Evolutionary conservation across 1,140 invertebrate species (phyloP).

Genomic region (Globodera ellingtonae): DNA sequence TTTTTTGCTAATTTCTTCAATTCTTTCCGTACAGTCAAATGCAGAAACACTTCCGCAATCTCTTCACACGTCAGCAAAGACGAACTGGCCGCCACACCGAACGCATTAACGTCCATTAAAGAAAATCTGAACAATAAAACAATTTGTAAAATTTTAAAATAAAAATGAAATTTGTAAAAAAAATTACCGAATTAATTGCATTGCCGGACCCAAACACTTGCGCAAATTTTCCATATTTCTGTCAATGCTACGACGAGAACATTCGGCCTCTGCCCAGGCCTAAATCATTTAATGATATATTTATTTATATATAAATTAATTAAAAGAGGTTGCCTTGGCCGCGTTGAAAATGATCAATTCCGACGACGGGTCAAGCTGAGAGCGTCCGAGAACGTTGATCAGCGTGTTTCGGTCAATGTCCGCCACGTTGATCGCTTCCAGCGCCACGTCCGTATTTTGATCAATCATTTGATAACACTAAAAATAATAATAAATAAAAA

Average conservation of each 20-base stretch:
- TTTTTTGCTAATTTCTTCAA: too few species aligned
- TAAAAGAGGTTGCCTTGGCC: constrained; percentile 15
- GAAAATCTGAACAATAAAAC: constrained; percentile 18
- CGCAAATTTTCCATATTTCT: constrained; percentile 36
- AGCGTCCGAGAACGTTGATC: constrained; percentile 35
- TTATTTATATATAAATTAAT: neutral
- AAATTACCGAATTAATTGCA: constrained; percentile 34
- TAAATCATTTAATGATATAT: neutral
- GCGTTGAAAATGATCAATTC: constrained; percentile 40
- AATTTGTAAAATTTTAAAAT: neutral
- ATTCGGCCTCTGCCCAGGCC: constrained; percentile 39
- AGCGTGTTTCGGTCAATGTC: constrained; percentile 38
- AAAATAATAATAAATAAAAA: neutral
- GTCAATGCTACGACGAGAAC: constrained; percentile 23
- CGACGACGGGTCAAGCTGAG: constrained; percentile 32
- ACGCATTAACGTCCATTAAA: constrained; percentile 42
- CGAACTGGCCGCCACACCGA: constrained; percentile 35
- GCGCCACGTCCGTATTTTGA: constrained; percentile 32
- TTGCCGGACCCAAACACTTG: constrained; percentile 33
- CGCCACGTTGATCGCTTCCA: constrained; percentile 23
- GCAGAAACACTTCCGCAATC: constrained; percentile 53
- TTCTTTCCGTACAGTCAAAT: constrained; percentile 31
- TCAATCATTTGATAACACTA: constrained; percentile 40
- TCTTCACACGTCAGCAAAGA: constrained; percentile 48
- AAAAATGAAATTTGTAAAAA: neutral